phyloP scores from a whole-genome alignment of 2,113 vertebrate species.

The Daboia siamensis region DNA sequence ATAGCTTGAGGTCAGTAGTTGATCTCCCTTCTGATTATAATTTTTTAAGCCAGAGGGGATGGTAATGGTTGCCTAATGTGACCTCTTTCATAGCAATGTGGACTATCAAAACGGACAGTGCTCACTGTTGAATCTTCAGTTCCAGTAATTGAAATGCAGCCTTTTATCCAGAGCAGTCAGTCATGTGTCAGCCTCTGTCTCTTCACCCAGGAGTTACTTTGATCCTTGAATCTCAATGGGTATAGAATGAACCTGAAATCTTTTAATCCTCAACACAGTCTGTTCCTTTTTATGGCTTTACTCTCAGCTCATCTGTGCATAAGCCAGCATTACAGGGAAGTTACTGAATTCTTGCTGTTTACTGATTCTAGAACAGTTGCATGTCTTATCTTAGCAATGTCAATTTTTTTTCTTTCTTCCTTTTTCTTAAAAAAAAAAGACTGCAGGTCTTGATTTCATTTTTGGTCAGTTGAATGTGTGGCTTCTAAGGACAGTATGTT shows the following conservation, averaged over 20 bases:
- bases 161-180: neutral
- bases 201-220: neutral
- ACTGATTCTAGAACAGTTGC: neutral
- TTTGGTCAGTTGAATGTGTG: neutral
- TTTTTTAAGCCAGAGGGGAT: neutral
- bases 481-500: neutral
- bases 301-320: neutral
- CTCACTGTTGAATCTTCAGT: neutral
- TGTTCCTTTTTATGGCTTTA: neutral
- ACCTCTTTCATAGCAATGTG: neutral
- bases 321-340: neutral
- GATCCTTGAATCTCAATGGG: neutral
- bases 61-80: neutral
- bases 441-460: neutral
- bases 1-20: neutral
- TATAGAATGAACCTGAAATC: neutral
- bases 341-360: neutral
- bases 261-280: neutral
- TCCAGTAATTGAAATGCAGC: neutral
- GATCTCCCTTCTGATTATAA: neutral
- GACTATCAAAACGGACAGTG: neutral
- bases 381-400: neutral
- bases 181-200: neutral
- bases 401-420: neutral
- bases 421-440: neutral